Evolutionary conservation across 2,797 vertebrate genomes (phyloP).

Genomic region (Ceryle rudis): DNA sequence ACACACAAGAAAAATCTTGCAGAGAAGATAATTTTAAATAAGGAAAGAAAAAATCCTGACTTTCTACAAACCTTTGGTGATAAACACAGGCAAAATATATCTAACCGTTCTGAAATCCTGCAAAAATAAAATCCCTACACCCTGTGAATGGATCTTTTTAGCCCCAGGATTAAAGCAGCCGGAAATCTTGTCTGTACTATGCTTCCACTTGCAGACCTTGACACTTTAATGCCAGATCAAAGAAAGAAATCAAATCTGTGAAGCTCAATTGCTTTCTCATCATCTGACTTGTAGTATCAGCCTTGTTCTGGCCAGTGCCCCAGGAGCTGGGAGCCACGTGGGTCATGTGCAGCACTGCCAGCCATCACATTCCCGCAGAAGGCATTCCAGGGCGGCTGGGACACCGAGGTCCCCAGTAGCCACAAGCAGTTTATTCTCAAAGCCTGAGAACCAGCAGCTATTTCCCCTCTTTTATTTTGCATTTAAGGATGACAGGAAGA

Average conservation of each 20-base stretch:
- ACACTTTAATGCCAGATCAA: conserved; percentile 58
- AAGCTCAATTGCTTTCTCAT: conserved; percentile 72
- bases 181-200: neutral
- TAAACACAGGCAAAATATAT: neutral
- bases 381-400: conserved; percentile 49
- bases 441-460: conserved; percentile 62
- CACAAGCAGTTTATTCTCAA: conserved; percentile 59
- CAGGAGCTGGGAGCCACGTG: conserved; percentile 19
- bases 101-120: neutral
- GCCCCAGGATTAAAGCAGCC: conserved; percentile 20
- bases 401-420: neutral
- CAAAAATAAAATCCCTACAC: neutral
- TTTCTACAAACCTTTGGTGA: neutral
- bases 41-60: neutral
- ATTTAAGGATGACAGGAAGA: conserved; percentile 77
- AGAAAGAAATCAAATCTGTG: conserved; percentile 60
- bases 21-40: neutral
- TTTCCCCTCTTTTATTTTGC: conserved; percentile 62
- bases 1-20: neutral
- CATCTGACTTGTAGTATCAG: conserved; percentile 69
- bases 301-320: conserved; percentile 26
- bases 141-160: conserved; percentile 7
- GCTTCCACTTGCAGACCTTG: conserved; percentile 21
- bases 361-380: conserved; percentile 53
- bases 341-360: conserved; percentile 43